Evolutionary conservation across 2,113 vertebrate species (phyloP).

Genomic region (Pachycephala philippinensis): DNA sequence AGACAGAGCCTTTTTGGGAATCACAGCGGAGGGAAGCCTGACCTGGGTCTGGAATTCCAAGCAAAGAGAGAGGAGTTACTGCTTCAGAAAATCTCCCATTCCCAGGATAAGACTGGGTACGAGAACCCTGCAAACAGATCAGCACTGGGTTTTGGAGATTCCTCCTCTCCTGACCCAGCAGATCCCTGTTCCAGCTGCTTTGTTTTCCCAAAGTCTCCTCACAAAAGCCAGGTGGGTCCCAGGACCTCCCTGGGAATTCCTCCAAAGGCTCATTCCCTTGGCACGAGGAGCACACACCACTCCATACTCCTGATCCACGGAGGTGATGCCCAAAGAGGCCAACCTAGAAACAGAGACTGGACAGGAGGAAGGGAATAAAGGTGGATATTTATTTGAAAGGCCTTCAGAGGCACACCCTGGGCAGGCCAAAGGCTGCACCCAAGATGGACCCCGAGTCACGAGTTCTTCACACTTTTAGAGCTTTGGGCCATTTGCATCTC

Average conservation of each 20-base stretch:
- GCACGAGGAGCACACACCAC: background rate
- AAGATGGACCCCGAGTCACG: too few species aligned
- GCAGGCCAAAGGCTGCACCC: too few species aligned
- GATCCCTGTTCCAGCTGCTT: background rate
- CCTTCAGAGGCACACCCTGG: too few species aligned
- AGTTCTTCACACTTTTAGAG: too few species aligned
- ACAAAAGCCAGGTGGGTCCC: background rate
- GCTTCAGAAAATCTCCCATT: background rate
- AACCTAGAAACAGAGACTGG: too few species aligned
- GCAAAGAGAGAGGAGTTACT: background rate
- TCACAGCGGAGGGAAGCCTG: background rate
- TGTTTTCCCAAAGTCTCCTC: background rate
- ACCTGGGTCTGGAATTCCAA: background rate
- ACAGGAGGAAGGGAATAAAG: too few species aligned
- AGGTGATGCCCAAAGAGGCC: too few species aligned
- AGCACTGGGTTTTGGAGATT: background rate
- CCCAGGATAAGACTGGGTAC: background rate
- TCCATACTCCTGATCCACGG: accelerated
- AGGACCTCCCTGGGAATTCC: background rate
- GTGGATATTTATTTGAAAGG: too few species aligned
- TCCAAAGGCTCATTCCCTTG: background rate
- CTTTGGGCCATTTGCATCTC: too few species aligned
- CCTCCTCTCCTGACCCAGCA: background rate
- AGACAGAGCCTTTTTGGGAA: background rate
- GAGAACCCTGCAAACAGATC: background rate